These are phyloP conservation scores for Cichlasoma orientale DNA, from an alignment of 2,797 vertebrate genomes.

Conservation along the genomic window DNA sequence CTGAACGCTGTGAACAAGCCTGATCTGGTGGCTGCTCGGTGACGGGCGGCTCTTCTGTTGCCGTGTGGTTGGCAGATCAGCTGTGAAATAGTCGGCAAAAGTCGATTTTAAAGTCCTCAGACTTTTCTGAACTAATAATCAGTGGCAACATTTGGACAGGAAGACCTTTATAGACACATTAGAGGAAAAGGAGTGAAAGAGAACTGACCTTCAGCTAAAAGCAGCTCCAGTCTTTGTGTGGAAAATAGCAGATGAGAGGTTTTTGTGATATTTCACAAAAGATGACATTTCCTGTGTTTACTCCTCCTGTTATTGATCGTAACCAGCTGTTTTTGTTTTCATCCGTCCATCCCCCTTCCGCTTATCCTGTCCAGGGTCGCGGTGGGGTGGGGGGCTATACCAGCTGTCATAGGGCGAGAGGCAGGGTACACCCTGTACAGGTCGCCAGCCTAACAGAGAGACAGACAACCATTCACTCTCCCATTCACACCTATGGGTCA, in stretches of 20 bases:
- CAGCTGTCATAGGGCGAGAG: too few species aligned
- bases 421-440: too few species aligned
- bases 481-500: too few species aligned
- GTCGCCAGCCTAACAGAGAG: too few species aligned
- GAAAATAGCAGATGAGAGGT: background rate
- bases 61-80: background rate
- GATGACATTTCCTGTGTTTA: background rate
- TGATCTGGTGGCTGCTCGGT: background rate
- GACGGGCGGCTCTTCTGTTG: too few species aligned
- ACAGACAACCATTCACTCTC: too few species aligned
- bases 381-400: too few species aligned
- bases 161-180: background rate
- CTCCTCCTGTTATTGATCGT: accelerated
- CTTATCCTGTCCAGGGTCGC: too few species aligned
- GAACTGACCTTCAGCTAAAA: background rate
- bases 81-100: background rate
- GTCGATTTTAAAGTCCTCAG: background rate
- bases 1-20: background rate
- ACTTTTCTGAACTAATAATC: background rate
- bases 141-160: background rate
- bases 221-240: accelerated
- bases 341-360: too few species aligned
- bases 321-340: background rate
- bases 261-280: background rate
- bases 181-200: background rate